These are phyloP conservation scores for Trichosurus vulpecula DNA, from an alignment of 2,797 vertebrate genomes.

Conservation along the genomic window DNA sequence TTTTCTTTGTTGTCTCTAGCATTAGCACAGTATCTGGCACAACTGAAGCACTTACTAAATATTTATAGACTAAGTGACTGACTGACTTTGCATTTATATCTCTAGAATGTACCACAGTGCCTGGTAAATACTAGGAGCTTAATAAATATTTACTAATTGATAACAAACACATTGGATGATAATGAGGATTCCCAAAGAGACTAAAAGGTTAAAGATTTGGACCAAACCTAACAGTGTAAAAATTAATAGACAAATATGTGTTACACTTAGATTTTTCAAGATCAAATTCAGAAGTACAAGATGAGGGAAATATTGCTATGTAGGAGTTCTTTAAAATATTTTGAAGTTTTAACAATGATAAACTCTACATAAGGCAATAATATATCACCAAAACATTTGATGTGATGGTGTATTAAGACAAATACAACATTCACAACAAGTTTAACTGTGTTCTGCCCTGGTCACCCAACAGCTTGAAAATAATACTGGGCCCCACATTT, in stretches of 20 bases:
- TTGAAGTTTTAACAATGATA: not conserved
- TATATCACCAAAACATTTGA: not conserved
- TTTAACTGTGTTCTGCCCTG: not conserved
- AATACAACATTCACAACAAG: not conserved
- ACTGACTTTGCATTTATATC: not conserved
- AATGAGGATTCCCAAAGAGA: not conserved
- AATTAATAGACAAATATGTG: too few species aligned
- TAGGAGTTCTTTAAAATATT: not conserved
- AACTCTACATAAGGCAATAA: not conserved
- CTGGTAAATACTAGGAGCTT: conserved; percentile 16
- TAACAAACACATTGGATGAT: too few species aligned
- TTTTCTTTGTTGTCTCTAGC: too few species aligned
- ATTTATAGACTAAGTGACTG: not conserved
- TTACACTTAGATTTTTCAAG: not conserved
- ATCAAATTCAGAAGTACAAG: not conserved
- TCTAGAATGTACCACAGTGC: conserved; percentile 26
- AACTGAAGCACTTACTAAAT: conserved; percentile 32
- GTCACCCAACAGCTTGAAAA: not conserved
- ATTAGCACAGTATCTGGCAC: not conserved
- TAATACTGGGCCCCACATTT: not conserved
- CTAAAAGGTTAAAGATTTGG: not conserved
- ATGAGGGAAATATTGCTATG: not conserved
- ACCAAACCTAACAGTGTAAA: not conserved
- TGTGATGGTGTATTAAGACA: not conserved
- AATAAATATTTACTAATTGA: conserved; percentile 15